Base-by-base conservation (phyloP, 2,113 vertebrate species). In the Aegithalos caudatus region DNA sequence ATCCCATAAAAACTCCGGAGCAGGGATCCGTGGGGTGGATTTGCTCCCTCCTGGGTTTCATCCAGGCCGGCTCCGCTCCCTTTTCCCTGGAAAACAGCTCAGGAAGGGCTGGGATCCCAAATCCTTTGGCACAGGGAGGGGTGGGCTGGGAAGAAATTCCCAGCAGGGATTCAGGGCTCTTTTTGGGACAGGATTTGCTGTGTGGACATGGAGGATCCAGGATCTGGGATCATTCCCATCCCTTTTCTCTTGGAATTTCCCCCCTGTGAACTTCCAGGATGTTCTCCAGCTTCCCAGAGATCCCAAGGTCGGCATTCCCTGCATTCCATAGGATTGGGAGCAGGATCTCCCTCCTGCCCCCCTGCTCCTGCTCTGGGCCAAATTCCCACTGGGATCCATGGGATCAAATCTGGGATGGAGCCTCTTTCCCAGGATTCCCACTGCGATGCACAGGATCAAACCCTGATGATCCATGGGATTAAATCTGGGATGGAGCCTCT, bases 191-290 rank as follows among this genome's bases (percentile, higher is more conserved):
- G 28, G 38, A 6, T 61, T 37, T 29, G 24, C 31, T 3, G 2
- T 4, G 57, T 3, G n/a, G 44, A 12, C 3, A 1, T 0, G 33
- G 25, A 51, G 38, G 38, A 61, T 29, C 12, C 25, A 33, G n/a
- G 62, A 38, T 51, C 50, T 29, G 44, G 37, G 54, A 29, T 54
- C 23, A 0, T 66, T 58, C 44, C 58, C 12, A 1, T 19, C 29
- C 33, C 38, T 18, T 25, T 73, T 47, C 66, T 71, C 42, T 45
- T 2, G 0, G 6, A 25, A 29, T 14, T 71, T 79, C 10, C 10
- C 25, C 13, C 19, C 17, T 0, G 2, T 33, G 33, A 12, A 1
- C 2, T 64, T 69, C 21, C 71, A 4, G 0, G 37, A 14, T 11
- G 13, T 42, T 35, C 18, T 23, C 6, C 57, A 17, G 18, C 37